Base-by-base conservation (phyloP, 1,140 invertebrate species). In the Aethina tumida region DNA sequence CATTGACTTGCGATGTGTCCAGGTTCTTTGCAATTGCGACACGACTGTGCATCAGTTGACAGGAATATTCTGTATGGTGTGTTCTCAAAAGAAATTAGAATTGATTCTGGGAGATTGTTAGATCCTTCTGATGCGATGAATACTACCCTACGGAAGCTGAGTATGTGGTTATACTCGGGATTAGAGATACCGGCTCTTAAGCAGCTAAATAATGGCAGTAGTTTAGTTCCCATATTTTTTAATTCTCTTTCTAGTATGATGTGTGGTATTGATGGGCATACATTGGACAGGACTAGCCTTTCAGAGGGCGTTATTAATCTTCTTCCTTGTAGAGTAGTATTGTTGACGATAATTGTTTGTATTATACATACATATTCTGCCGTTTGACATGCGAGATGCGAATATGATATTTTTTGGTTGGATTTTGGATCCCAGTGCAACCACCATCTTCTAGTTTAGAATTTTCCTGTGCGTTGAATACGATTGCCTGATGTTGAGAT, bases 261-360 rank as follows among this genome's bases (percentile, higher is more conserved):
- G 28, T 29, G 22, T 10, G 35, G 35, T 14, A 37, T 37, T 10
- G 25, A 13, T 14, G 22, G 22, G 16, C 35, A 30, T 19, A 27
- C 22, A 29, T 37, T 37, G n/a, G 35, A 37, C 7, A 37, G 14
- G 6, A 37, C n/a, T 37, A 37, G 19, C 9, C 26, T 13, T 28
- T 28, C 28, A 6, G 22, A 16, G 7, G 35, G 35, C 6, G 25
- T 10, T 8, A 37, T 28, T 29, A 37, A 13, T 29, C 17, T n/a
- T 6, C 35, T 22, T 17, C 16, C 22, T 37, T n/a, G 33, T 21
- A 35, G 5, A n/a, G 8, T 21, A 5, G 17, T 22, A 8, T 13
- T 13, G 14, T 35, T 35, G 5, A 35, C 25, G 13, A 15, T 7
- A 9, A 18, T 32, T 12, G 13, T 8, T 15, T 15, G 13, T 14